Base-by-base conservation (phyloP, 2,888 invertebrate species). In the Caenorhabditis sp. region DNA sequence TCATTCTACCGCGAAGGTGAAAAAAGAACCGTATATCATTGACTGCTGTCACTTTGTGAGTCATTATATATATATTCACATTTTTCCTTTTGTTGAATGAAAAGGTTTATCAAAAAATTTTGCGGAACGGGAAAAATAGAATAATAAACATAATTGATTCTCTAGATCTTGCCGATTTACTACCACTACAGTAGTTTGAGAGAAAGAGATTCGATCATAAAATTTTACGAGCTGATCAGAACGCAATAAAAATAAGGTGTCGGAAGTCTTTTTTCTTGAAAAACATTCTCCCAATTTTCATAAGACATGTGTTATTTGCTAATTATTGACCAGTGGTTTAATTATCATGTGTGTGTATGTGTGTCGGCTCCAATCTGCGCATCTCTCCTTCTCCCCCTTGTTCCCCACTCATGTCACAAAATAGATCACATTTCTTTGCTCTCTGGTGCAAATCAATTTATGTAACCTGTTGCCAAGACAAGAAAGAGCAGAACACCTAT, bases 171-270 rank as follows among this genome's bases (percentile, higher is more conserved):
- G 25, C 23, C 53, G 53, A 7, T 53, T 21, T n/a, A n/a, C 12
- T 17, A 43, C 12, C 5, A 5, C 43, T 43, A 43, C 43, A 43
- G 43, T 43, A 43, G 43, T 31, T 31, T 31, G 31, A 31, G 31
- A 31, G 31, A 31, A 31, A 43, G 3, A 14, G 17, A 43, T 25
- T 26, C 3, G 26, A 5, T 23, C 12, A 56, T 56, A 58, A 58
- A 31, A 59, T 31, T 72, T 72, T 64, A 67, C 54, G 72, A 72
- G 61, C 64, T 67, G 72, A 67, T 72, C 64, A 59, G 62, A 67
- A 67, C 43, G 59, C 62, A 64, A 72, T 72, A 67, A 67, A 52
- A 52, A 52, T 5, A 43, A 43, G 43, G 43, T 43, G 43, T 43
- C 43, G 43, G 43, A 43, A 43, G 43, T 43, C 43, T 43, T 43